Conservation (phyloP, 2,113 vertebrate species). For the Oreochromis niloticus region DNA sequence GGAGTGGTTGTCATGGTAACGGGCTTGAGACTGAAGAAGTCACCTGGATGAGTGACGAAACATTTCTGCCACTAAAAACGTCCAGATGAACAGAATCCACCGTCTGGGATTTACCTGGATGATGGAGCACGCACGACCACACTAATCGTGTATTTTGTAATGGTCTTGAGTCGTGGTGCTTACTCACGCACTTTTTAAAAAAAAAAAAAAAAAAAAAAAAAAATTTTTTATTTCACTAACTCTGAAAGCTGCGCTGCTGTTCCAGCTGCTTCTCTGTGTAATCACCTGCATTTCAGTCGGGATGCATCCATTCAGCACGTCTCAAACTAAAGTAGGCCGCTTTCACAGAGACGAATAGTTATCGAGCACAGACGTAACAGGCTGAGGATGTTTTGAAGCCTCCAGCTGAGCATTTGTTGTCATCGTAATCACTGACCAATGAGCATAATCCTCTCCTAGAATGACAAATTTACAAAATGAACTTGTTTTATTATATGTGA, state of each 20-base stretch:
- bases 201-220: too few species aligned
- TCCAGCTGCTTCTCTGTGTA: background rate
- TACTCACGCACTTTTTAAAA: too few species aligned
- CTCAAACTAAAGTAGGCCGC: background rate
- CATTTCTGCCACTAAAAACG: too few species aligned
- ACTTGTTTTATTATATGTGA: background rate
- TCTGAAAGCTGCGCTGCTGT: background rate
- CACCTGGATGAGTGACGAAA: background rate
- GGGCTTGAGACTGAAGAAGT: too few species aligned
- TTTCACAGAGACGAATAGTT: fast-evolving
- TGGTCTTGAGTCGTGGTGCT: too few species aligned
- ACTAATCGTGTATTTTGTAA: background rate
- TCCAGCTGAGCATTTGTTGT: background rate
- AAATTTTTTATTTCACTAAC: background rate
- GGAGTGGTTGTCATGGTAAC: background rate
- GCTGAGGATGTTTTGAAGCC: background rate
- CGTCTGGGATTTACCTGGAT: background rate
- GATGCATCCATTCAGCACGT: background rate
- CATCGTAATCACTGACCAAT: fast-evolving
- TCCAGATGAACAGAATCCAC: too few species aligned
- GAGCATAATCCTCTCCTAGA: fast-evolving
- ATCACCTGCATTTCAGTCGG: background rate
- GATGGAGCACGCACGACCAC: background rate
- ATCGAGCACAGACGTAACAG: background rate
- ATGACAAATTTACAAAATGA: background rate